phyloP scores from a whole-genome alignment of 2,888 invertebrate genomes.

The Autographa pulchrina region DNA sequence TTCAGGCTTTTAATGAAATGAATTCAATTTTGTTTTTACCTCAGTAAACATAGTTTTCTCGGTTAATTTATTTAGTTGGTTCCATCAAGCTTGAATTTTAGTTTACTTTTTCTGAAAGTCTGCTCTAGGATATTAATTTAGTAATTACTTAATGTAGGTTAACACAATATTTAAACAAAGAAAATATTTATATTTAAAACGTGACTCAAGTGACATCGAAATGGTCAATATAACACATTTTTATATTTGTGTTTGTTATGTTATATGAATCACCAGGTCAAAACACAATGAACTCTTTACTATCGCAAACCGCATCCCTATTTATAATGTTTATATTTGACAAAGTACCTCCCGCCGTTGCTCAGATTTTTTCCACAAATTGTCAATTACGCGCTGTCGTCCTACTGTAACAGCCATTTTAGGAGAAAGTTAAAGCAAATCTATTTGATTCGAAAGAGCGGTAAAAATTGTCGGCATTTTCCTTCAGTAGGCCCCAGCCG shows the following conservation, averaged over 20 bases:
- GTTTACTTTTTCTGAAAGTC: too few relatives aligned
- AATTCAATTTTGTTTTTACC: too few relatives aligned
- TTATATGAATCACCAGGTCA: not conserved
- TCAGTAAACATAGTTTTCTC: too few relatives aligned
- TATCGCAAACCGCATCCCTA: slow-evolving; percentile 26
- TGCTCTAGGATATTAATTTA: too few relatives aligned
- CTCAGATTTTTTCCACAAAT: slow-evolving; percentile 38
- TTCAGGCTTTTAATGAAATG: too few relatives aligned
- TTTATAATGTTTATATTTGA: slow-evolving; percentile 13
- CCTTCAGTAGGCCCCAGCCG: slow-evolving; percentile 59
- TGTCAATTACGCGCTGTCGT: slow-evolving; percentile 54
- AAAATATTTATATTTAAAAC: not conserved
- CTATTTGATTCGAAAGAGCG: slow-evolving; percentile 71
- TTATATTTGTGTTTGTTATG: not conserved
- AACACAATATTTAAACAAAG: not conserved
- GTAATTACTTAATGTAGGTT: too few relatives aligned
- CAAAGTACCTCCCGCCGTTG: slow-evolving; percentile 21
- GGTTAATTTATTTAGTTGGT: too few relatives aligned
- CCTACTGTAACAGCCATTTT: slow-evolving; percentile 65
- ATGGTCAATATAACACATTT: not conserved
- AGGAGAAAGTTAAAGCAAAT: slow-evolving; percentile 77
- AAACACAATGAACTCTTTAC: slow-evolving; percentile 27
- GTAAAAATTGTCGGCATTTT: slow-evolving; percentile 62
- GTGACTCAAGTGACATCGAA: not conserved
- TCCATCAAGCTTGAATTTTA: too few relatives aligned